phyloP scores from a whole-genome alignment of 37 sponge, comb jelly and placozoan genomes.

The Bolinopsis microptera region DNA sequence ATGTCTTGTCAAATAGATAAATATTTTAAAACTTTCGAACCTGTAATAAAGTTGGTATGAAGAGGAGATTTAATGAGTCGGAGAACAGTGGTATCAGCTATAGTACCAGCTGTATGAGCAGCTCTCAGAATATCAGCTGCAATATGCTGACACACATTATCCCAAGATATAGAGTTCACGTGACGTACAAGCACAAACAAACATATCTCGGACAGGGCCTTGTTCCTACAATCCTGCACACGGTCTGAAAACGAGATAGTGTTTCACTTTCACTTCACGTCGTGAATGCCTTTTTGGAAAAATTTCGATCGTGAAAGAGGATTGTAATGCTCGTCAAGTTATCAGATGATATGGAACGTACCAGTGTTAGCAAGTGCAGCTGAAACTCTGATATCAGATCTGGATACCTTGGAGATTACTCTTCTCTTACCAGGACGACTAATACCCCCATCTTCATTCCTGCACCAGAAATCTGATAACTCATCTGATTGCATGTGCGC shows the following conservation, averaged over 20 bases:
- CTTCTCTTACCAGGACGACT: background rate
- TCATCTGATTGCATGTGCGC: background rate
- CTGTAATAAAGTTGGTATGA: slow-evolving; percentile 4
- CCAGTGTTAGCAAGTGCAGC: background rate
- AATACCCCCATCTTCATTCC: background rate
- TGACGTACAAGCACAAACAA: background rate
- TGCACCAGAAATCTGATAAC: slow-evolving; percentile 14
- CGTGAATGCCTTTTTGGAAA: too few relatives aligned
- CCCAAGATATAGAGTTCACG: slow-evolving; percentile 15
- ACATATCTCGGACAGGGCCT: slow-evolving; percentile 5
- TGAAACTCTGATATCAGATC: background rate
- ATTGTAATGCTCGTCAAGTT: too few relatives aligned
- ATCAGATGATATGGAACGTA: too few relatives aligned
- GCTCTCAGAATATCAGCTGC: background rate
- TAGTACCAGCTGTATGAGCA: background rate
- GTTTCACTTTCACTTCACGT: too few relatives aligned
- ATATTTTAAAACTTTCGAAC: background rate
- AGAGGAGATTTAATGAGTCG: background rate
- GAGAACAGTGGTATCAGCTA: background rate
- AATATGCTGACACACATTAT: background rate
- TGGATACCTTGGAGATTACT: background rate
- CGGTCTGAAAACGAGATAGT: too few relatives aligned
- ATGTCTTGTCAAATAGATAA: too few relatives aligned
- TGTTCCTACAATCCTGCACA: background rate
- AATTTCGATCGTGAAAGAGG: too few relatives aligned